Evolutionary conservation across 2,888 invertebrate species (phyloP).

Genomic region (Heteromurus nitidus): DNA sequence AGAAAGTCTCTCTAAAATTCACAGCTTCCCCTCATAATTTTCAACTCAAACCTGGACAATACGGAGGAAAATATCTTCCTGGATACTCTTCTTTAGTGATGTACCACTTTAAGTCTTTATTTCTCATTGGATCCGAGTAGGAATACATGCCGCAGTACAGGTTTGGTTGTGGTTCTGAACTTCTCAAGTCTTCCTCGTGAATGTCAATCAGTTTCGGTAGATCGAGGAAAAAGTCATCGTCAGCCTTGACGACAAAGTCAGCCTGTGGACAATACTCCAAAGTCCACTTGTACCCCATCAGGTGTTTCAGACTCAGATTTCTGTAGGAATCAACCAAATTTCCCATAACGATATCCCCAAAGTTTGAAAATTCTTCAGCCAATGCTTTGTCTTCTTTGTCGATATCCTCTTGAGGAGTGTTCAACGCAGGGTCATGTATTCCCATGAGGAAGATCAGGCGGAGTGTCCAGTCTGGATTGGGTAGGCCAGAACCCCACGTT

Average conservation of each 20-base stretch:
- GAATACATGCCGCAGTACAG: background rate
- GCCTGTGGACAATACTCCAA: conserved; percentile 70
- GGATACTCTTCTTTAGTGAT: conserved; percentile 6
- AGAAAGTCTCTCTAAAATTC: too few species aligned
- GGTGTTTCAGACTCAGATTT: conserved; percentile 73
- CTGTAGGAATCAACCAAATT: conserved; percentile 71
- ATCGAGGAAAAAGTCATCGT: conserved; percentile 74
- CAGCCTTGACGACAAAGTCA: conserved; percentile 73
- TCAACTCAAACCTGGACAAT: conserved; percentile 72
- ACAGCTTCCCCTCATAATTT: too few species aligned
- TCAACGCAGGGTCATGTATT: background rate
- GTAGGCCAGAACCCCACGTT: background rate
- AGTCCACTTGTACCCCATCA: conserved; percentile 73
- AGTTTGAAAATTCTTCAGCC: conserved; percentile 72
- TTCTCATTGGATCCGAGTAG: background rate
- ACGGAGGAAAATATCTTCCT: conserved; percentile 1
- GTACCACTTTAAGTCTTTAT: background rate
- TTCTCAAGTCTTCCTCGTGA: background rate
- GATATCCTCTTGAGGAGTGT: background rate
- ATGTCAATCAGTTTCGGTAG: conserved; percentile 72
- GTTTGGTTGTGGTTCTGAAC: background rate
- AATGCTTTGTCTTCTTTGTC: conserved; percentile 4
- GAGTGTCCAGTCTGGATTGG: background rate
- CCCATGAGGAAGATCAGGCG: conserved; percentile 7
- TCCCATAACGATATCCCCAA: conserved; percentile 65